These are phyloP conservation scores for Ceratoteleas bidentatus DNA, from an alignment of 1,140 invertebrate species.

Conservation along the genomic window DNA sequence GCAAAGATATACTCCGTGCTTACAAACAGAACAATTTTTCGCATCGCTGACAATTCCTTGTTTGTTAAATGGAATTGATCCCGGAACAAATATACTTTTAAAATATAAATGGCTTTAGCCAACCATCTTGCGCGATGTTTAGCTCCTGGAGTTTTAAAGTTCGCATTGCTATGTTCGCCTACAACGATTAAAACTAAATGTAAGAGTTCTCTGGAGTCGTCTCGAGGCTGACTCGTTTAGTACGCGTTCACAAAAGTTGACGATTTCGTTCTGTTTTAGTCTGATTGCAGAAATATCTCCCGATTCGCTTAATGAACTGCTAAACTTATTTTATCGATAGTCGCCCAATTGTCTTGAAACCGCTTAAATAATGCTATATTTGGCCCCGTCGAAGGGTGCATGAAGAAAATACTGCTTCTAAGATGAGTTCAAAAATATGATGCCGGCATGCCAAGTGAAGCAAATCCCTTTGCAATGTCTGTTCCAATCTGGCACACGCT, in stretches of 20 bases:
- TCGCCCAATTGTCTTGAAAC: slow-evolving; percentile 57
- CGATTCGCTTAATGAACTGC: not conserved
- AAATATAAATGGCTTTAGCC: slow-evolving; percentile 74
- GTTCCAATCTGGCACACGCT: slow-evolving; percentile 66
- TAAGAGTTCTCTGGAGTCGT: slow-evolving; percentile 10
- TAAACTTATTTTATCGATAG: slow-evolving; percentile 59
- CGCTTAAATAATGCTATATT: slow-evolving; percentile 68
- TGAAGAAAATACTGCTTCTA: slow-evolving; percentile 33
- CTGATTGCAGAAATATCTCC: not conserved
- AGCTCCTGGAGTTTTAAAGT: slow-evolving; percentile 65
- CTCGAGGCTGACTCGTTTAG: not conserved
- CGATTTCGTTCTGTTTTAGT: not conserved
- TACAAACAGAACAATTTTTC: slow-evolving; percentile 45
- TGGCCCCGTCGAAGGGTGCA: slow-evolving; percentile 61
- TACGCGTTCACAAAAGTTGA: not conserved
- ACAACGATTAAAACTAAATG: slow-evolving; percentile 5
- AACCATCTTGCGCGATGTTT: slow-evolving; percentile 75
- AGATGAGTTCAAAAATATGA: slow-evolving; percentile 69
- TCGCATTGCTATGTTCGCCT: not conserved
- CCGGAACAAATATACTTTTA: slow-evolving; percentile 75
- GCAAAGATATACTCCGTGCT: slow-evolving; percentile 28
- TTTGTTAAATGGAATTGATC: slow-evolving; percentile 57
- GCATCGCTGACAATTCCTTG: slow-evolving; percentile 1
- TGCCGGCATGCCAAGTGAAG: slow-evolving; percentile 70
- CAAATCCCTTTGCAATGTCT: slow-evolving; percentile 64